Evolutionary conservation across 23 tunicate species (phyloP).

Genomic region (Styela clava): DNA sequence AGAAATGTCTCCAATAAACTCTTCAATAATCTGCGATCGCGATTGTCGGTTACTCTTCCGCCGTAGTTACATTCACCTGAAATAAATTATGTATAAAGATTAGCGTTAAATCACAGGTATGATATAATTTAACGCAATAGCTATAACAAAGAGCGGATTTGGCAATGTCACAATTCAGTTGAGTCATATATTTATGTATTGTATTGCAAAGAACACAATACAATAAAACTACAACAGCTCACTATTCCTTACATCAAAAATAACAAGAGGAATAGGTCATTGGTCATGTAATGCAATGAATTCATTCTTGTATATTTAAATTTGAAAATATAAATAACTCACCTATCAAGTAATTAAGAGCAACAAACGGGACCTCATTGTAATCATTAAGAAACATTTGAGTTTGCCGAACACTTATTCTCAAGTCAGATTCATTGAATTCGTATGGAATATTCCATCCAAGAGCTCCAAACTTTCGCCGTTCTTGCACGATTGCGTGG

Average conservation of each 20-base stretch:
- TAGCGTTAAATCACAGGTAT: background rate
- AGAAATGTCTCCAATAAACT: constrained; percentile 64
- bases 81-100: no score
- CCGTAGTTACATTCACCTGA: constrained; percentile 92
- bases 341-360: constrained; percentile 82
- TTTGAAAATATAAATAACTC: no score
- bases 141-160: no score
- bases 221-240: no score
- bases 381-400: constrained; percentile 85
- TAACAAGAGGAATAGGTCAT: no score
- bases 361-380: constrained; percentile 80
- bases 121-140: background rate
- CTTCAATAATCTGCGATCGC: constrained; percentile 64
- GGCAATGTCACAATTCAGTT: no score
- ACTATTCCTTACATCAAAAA: no score
- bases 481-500: constrained; percentile 87
- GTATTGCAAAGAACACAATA: no score
- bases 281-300: no score
- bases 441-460: constrained; percentile 93
- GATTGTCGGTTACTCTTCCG: constrained; percentile 82
- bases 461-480: constrained; percentile 76
- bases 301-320: no score
- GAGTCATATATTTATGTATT: no score
- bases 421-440: constrained; percentile 83
- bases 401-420: constrained; percentile 76